A percentile compares a stretch with the other conserved stretches of the same genome.
Conservation (phyloP, 2,113 vertebrate species). For the Colistium nudipinnis region DNA sequence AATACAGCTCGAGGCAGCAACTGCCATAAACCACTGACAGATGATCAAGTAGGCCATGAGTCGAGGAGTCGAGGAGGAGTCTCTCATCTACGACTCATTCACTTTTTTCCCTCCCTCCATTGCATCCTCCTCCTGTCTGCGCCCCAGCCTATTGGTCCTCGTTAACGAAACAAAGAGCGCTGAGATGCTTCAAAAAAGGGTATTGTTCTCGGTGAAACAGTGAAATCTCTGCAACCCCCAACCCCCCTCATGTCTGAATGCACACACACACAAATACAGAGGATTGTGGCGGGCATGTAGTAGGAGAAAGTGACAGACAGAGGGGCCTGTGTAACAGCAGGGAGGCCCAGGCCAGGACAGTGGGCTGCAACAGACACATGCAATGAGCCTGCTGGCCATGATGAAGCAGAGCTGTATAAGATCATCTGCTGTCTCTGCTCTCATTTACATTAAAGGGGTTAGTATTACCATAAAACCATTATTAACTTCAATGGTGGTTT, state of each 20-base stretch:
- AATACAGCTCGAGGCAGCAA: constrained; percentile 34
- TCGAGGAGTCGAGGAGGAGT: constrained; percentile 10
- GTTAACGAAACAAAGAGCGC: constrained; percentile 72
- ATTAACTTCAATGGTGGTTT: background rate
- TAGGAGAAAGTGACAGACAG: constrained; percentile 76
- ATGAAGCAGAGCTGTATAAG: constrained; percentile 19
- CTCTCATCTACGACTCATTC: constrained; percentile 47
- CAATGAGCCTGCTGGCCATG: constrained; percentile 31
- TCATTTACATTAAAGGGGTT: constrained; percentile 27
- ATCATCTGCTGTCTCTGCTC: constrained; percentile 39
- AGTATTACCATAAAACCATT: background rate
- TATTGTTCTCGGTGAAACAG: constrained; percentile 73
- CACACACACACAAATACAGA: constrained; percentile 57
- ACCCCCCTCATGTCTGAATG: constrained; percentile 42
- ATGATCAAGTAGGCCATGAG: constrained; percentile 53
- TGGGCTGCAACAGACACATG: constrained; percentile 21
- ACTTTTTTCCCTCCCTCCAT: constrained; percentile 19
- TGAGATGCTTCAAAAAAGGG: constrained; percentile 75
- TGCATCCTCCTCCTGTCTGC: constrained; percentile 66
- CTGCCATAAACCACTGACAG: constrained; percentile 57
- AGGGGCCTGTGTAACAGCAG: constrained; percentile 68
- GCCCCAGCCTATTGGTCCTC: constrained; percentile 53
- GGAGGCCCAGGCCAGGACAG: constrained; percentile 62
- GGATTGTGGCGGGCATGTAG: constrained; percentile 43
- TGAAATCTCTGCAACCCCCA: constrained; percentile 64